Evolutionary conservation across 2,888 invertebrate genomes (phyloP), one percentile per base, ranked within the genome.

Genomic region (Drosophila mimica): DNA sequence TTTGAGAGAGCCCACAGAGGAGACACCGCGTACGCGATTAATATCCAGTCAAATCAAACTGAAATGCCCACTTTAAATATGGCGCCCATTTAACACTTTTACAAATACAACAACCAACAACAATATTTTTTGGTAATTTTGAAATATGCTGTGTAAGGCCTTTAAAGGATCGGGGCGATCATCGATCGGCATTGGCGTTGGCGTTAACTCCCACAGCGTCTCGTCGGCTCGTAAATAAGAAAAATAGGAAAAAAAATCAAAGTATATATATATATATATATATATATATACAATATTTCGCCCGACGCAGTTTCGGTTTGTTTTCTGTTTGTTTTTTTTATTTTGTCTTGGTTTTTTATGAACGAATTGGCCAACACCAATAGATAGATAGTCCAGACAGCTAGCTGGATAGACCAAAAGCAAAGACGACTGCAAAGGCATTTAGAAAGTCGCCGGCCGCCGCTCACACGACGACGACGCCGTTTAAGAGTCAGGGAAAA

Each of bases 401-500:
- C 65, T 73, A 54, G 54, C 54, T 54, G 81, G 58, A 78, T 68
- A 78, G 76, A 76, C 72, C 76, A 73, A 74, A 48, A 68, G 61
- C 74, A 56, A 56, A 56, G 70, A 65, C 74, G 71, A 66, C 74
- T 66, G 63, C 60, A 30, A 74, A 85, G 82, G 90, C 85, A 86
- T 86, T 86, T 86, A 86, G 85, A 86, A 86, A 86, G 85, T 86
- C 79, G 71, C 88, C 88, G 67, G 85, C 89, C 79, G 71, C 84
- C 83, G 67, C 81, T 76, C 81, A 69, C 79, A 77, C 71, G 71
- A 54, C 71, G 71, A 54, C 58, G 76, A 54, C 53, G 76, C 81
- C 81, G 81, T 81, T 79, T 76, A 79, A 79, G 67, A 81, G 75
- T 67, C 64, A 69, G 73, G 82, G 81, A 89, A 86, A 86, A 86